Base-by-base conservation (phyloP, 2,888 invertebrate genomes). In the Peribatodes rhomboidaria region DNA sequence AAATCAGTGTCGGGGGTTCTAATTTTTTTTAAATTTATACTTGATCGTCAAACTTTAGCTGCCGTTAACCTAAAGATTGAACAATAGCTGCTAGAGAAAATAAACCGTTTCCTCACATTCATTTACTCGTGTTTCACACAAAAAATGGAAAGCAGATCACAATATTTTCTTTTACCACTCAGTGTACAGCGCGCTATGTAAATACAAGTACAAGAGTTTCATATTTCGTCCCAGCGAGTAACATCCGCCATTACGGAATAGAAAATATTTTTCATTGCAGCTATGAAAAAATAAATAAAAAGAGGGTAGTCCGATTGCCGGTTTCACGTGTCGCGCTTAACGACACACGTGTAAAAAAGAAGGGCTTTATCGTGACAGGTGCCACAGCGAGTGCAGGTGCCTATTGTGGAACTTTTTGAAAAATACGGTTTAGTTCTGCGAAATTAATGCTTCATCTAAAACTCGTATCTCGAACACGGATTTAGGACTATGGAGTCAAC, bases 311-410 rank as follows among this genome's bases (percentile, higher is more conserved):
- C 65, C 66, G 67, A 72, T 70, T 70, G 67, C 62, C 67, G 69
- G 72, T 66, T 67, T 69, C 76, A 72, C 65, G 63, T 73, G 76
- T 74, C 75, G 62, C 71, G 68, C 65, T 60, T 70, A 75, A 73
- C 75, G 73, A 76, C 73, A 69, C 70, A 72, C 67, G 69, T 72
- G 72, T 72, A 72, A 73, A 73, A 75, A 57, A 60, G 66, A 69
- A 20, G 18, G 55, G 71, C 70, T 77, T 74, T 77, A 77, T 76
- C 76, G 71, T 71, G 75, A 74, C 76, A 75, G 72, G 71, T 76
- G 74, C 73, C 72, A 63, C 61, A 2, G 42, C n/a, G 11, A 46
- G 46, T n/a, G 54, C 49, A 9, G 39, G n/a, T 13, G 11, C 16
- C 18, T 52, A 20, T 44, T 52, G 54, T 54, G 11, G 9, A 49